A percentile compares a stretch with the other conserved stretches of the same genome.
Evolutionary conservation across 2,797 vertebrate species (phyloP).

Genomic region (Alectoris magna): DNA sequence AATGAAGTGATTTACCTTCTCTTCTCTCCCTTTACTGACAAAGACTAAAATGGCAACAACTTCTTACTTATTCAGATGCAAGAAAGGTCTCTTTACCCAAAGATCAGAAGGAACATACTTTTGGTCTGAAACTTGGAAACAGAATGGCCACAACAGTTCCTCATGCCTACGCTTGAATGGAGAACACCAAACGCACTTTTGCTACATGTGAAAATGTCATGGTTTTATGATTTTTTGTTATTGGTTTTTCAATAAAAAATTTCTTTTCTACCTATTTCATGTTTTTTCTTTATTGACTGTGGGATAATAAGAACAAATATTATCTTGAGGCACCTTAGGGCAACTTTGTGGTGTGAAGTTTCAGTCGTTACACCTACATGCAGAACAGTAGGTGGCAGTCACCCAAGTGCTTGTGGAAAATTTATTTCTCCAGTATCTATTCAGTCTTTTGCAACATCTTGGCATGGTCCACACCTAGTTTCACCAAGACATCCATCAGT

Average conservation of each 20-base stretch:
- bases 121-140: not conserved
- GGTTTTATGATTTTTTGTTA: too few species aligned
- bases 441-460: not conserved
- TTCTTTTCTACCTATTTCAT: not conserved
- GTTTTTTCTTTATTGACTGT: not conserved
- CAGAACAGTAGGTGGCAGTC: not conserved
- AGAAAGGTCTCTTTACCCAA: not conserved
- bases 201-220: not conserved
- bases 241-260: not conserved
- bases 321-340: not conserved
- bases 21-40: not conserved
- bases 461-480: not conserved
- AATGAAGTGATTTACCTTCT: not conserved
- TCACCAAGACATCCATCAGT: not conserved
- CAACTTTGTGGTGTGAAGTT: not conserved
- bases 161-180: not conserved
- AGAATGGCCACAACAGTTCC: not conserved
- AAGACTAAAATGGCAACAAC: not conserved
- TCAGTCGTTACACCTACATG: not conserved
- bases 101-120: not conserved
- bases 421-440: not conserved
- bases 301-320: not conserved
- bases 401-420: fast-evolving
- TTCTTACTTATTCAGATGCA: not conserved
- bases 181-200: not conserved